A percentile compares a stretch with the other conserved stretches of the same genome.
These are phyloP conservation scores for Pasiphila rectangulata DNA, from an alignment of 2,888 invertebrate species.

Conservation along the genomic window DNA sequence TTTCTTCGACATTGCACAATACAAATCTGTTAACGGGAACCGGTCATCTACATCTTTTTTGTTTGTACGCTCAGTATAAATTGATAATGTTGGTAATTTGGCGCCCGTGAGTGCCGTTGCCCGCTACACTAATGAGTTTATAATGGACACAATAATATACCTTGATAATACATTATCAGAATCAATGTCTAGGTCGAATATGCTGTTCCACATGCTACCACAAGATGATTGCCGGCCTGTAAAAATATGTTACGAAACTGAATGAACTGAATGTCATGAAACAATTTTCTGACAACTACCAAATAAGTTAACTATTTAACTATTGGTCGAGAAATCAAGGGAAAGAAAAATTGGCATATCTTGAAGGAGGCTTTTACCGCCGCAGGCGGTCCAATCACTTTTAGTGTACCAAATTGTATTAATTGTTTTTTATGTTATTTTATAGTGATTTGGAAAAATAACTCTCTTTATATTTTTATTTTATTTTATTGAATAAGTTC, in stretches of 20 bases:
- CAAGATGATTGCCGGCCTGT: not conserved
- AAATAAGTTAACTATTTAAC: too few species aligned
- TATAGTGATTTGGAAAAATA: too few species aligned
- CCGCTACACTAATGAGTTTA: constrained; percentile 79
- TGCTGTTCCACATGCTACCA: constrained; percentile 5
- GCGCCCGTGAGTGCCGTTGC: constrained; percentile 75
- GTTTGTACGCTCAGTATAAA: constrained; percentile 76
- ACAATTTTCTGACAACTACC: too few species aligned
- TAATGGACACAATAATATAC: constrained; percentile 76
- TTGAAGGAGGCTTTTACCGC: too few species aligned
- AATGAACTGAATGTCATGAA: not conserved
- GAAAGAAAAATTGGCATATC: too few species aligned
- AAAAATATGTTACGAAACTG: not conserved
- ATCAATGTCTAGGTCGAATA: constrained; percentile 75
- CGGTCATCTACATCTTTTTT: constrained; percentile 77
- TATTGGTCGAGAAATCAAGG: too few species aligned
- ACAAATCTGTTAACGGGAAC: constrained; percentile 80
- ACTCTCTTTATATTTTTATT: too few species aligned
- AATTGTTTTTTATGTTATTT: too few species aligned
- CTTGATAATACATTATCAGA: constrained; percentile 75
- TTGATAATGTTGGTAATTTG: constrained; percentile 81
- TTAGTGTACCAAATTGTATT: too few species aligned
- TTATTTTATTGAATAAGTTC: too few species aligned
- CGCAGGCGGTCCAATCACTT: too few species aligned
- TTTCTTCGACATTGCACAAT: constrained; percentile 80